Base-by-base conservation (phyloP, 2,797 vertebrate species). In the Anabacerthia variegaticeps region DNA sequence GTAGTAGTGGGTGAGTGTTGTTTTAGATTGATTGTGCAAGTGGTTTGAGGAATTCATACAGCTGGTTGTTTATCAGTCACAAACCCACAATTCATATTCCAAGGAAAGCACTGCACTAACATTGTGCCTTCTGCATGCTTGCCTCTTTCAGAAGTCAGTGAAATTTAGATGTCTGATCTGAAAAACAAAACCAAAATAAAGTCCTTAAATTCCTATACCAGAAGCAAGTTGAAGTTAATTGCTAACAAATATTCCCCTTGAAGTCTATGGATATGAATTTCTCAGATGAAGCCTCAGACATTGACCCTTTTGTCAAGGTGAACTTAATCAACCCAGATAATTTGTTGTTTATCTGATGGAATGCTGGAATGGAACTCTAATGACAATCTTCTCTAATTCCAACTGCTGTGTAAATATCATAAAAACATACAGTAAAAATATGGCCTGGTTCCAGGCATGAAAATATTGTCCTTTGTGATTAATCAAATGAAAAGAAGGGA, bases 271-370 rank as follows among this genome's bases (percentile, higher is more conserved):
- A 48, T 91, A 75, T 73, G 63, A 93, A 78, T 95, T 85, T 85
- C 62, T 69, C 82, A 78, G 61, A 85, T 81, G 89, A 93, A 91
- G 41, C 62, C 41, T 94, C 54, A 93, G 69, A 92, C 69, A 93
- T 43, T 96, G 92, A 89, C 85, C 91, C 18, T 4, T 69, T 92
- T 91, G 65, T 81, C 89, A 97, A 95, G 89, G 85, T 92, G 91
- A 96, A 93, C 51, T 43, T 93, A 93, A 94, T 93, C 93, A 95
- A 89, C 78, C 14, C 66, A 73, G 63, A 86, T 96, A 89, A 92
- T 76, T 86, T 93, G 62, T 88, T 94, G 66, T 96, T 93, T 91
- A 90, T 91, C 89, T 81, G 66, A 69, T 92, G 67, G 67, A 94
- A 92, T 93, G 83, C 63, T 88, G 48, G 43, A 95, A 92, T 79